Percentiles rank a stretch among this genome's conserved stretches.
Conservation (phyloP, 2,797 vertebrate species). For the Rhinella marina region DNA sequence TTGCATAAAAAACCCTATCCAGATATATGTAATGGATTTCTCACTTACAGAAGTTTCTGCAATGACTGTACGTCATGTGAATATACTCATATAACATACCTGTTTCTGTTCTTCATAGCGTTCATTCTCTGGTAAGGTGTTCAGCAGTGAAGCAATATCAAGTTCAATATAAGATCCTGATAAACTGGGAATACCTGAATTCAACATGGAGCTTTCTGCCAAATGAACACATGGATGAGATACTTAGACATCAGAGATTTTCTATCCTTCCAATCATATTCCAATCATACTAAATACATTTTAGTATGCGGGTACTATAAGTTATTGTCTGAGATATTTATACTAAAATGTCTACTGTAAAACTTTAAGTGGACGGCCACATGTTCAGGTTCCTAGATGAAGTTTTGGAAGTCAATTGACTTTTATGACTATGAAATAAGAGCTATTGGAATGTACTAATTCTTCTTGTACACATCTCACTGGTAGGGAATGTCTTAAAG, state of each 20-base stretch:
- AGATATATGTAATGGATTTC: not conserved
- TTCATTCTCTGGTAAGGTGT: conserved; percentile 71
- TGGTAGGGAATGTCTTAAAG: no score
- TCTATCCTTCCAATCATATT: not conserved
- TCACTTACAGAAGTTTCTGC: not conserved
- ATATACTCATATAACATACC: conserved; percentile 69
- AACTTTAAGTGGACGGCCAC: no score
- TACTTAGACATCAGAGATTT: not conserved
- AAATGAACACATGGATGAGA: conserved; percentile 16
- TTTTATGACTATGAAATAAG: no score
- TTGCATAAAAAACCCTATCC: not conserved
- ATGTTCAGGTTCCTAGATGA: no score
- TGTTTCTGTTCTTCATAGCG: conserved; percentile 76
- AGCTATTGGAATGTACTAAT: no score
- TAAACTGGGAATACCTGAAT: conserved; percentile 50
- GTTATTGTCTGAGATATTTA: no score
- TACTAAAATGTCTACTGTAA: no score
- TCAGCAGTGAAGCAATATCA: conserved; percentile 75
- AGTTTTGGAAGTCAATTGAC: no score
- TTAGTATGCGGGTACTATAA: not conserved
- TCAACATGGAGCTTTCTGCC: conserved; percentile 62
- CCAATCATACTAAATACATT: no score
- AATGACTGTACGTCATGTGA: not conserved
- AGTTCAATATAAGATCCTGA: conserved; percentile 76
- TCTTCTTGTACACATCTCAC: no score